Evolutionary conservation across 92 coral and sea anemone species (phyloP), one percentile per base, ranked within the genome.

Genomic region (Meandrina meandrites): DNA sequence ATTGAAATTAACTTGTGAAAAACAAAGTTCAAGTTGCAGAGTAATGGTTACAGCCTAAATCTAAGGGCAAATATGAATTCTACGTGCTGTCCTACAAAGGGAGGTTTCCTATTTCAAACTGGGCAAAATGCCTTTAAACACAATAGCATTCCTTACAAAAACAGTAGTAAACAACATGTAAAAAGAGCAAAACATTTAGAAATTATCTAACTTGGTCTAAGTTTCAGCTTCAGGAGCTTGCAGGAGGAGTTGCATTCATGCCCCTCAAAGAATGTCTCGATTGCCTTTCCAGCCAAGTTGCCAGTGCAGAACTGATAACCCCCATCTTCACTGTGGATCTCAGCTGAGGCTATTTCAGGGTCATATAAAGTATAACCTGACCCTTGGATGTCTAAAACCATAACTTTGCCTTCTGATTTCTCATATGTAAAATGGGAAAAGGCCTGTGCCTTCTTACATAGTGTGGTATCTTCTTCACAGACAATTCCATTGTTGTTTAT

Each of bases 401-500:
- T 90, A 32, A 81, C 70, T 67, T 83, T 86, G 60, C 82, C 84
- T 82, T 88, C 86, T 5, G 93, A 90, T 72, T 90, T 90, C 74
- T 86, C 81, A 62, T 80, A 87, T 7, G 93, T 82, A 78, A 54
- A 91, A 70, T 91, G 94, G 47, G 87, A 54, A 84, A 88, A 85
- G 58, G 89, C 89, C 82, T 92, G 88, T 67, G 90, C 88, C 89
- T 92, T 86, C 85, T 83, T 81, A 76, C 92, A 86, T 60, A 85
- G 80, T 35, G 21, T 81, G 66, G 88, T 53, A 58, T 80, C 87
- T 54, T 83, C 85, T 60, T 81, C 92, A 89, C 95, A 92, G 54
- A 92, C 79, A 35, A 68, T 75, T n/a, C 95, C 93, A 80, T 90
- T 89, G 79, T 90, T 89, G 86, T 90, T 90, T 67, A 84, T 78